Evolutionary conservation across 2,888 invertebrate genomes (phyloP).

Genomic region (Arrhopalites spinosus): DNA sequence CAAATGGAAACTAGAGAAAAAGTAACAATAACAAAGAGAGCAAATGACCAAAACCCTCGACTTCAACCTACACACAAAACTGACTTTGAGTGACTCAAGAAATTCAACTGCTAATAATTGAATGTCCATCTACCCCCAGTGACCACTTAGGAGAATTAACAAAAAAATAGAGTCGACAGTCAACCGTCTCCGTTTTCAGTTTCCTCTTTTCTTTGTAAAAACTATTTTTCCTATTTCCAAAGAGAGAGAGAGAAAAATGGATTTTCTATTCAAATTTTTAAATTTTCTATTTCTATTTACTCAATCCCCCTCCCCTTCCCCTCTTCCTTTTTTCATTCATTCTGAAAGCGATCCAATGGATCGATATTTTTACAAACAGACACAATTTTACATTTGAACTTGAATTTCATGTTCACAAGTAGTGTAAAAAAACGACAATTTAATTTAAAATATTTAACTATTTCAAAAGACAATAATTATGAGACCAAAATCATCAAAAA

Average conservation of each 20-base stretch:
- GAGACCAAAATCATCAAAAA: too few relatives aligned
- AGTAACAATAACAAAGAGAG: not conserved
- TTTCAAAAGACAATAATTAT: too few relatives aligned
- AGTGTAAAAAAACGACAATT: too few relatives aligned
- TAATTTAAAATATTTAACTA: too few relatives aligned
- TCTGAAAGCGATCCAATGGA: not conserved
- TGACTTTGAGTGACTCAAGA: too few relatives aligned
- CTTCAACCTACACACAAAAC: too few relatives aligned
- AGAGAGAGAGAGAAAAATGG: constrained; percentile 32
- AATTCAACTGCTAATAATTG: not conserved
- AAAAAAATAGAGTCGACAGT: constrained; percentile 8
- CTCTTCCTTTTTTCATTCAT: too few relatives aligned
- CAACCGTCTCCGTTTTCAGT: too few relatives aligned
- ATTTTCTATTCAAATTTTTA: constrained; percentile 36
- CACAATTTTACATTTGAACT: too few relatives aligned
- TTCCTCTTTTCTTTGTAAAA: too few relatives aligned
- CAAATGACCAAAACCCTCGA: not conserved
- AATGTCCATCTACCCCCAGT: constrained; percentile 16
- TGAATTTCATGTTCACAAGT: too few relatives aligned
- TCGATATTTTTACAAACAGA: not conserved
- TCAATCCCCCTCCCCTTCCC: constrained; percentile 13
- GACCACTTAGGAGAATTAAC: constrained; percentile 38
- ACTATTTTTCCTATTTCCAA: too few relatives aligned
- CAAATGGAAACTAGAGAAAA: not conserved
- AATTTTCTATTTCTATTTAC: constrained; percentile 25